Conservation (phyloP, 2,797 vertebrate genomes). For the Rachycentron canadum region DNA sequence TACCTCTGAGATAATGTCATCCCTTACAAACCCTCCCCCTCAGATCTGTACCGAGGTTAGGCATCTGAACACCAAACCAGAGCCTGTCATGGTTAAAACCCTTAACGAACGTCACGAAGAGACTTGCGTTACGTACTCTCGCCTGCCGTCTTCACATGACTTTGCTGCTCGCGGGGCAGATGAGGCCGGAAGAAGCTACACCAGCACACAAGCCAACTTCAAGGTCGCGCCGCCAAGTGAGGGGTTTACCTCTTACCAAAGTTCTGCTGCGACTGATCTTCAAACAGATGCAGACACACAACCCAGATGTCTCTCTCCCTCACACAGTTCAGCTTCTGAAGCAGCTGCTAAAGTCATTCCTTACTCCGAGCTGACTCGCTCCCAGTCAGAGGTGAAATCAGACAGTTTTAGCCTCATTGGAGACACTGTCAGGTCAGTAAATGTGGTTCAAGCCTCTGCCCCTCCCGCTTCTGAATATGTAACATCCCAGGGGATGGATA, state of each 20-base stretch:
- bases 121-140: not conserved
- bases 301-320: not conserved
- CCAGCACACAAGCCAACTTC: not conserved
- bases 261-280: not conserved
- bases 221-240: not conserved
- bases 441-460: slow-evolving; percentile 25
- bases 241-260: slow-evolving; percentile 12
- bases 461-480: slow-evolving; percentile 41
- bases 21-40: not conserved
- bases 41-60: not conserved
- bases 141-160: not conserved
- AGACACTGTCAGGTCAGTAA: slow-evolving; percentile 14
- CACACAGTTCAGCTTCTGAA: not conserved
- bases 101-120: slow-evolving; percentile 22
- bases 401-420: slow-evolving; percentile 7
- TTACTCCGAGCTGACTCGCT: slow-evolving; percentile 18
- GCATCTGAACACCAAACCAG: not conserved
- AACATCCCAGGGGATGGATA: slow-evolving; percentile 50
- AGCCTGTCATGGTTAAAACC: slow-evolving; percentile 32
- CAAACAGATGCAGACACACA: not conserved
- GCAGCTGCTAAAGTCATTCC: not conserved
- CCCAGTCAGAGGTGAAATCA: slow-evolving; percentile 27
- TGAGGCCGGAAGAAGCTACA: not conserved
- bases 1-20: slow-evolving; percentile 20
- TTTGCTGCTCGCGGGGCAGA: not conserved